These are phyloP conservation scores for Reticulitermes speratus DNA, from an alignment of 1,140 invertebrate species.

Conservation along the genomic window DNA sequence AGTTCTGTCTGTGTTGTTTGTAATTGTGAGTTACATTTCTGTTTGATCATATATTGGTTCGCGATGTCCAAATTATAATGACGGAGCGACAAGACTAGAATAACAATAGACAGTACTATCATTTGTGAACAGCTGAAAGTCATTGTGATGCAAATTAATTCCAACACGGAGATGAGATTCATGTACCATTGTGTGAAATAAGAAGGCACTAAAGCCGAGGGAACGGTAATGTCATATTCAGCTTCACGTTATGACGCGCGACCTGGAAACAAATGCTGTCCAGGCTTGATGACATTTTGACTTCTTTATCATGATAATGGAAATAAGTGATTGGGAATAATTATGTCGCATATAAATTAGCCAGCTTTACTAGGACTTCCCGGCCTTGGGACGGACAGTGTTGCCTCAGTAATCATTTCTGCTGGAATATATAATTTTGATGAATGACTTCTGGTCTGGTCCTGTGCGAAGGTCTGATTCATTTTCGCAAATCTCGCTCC, in stretches of 20 bases:
- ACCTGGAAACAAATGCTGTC: neutral
- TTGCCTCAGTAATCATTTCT: neutral
- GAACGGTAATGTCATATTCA: no score
- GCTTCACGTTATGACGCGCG: neutral
- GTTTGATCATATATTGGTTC: no score
- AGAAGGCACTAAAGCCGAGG: neutral
- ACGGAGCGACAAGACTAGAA: no score
- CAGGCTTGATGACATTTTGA: neutral
- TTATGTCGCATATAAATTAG: neutral
- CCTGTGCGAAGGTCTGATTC: no score
- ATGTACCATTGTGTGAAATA: neutral
- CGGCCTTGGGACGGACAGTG: neutral
- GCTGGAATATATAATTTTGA: neutral
- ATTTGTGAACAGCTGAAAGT: no score
- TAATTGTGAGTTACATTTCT: no score
- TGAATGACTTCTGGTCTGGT: neutral
- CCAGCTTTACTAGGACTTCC: neutral
- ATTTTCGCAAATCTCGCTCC: no score
- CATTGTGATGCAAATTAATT: no score
- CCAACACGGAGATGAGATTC: no score
- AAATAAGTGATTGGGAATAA: neutral
- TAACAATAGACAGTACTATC: no score
- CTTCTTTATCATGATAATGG: neutral
- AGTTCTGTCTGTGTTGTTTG: no score
- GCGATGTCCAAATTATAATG: no score